A percentile compares a stretch with the other conserved stretches of the same genome.
Conservation (phyloP, 2,888 invertebrate species). For the Melinaea marsaeus region DNA sequence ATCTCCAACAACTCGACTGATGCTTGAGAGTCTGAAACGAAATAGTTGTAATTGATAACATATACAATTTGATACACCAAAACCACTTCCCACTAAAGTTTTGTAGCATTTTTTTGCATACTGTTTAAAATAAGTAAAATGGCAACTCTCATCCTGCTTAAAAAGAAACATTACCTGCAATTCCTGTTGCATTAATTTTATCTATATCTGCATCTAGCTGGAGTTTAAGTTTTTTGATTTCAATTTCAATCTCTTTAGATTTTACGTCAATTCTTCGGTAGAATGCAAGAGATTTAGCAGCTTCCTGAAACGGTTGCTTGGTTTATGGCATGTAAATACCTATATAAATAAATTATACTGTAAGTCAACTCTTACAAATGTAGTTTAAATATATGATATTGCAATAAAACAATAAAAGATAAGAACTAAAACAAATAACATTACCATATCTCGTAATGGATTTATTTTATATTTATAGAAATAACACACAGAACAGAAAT, state of each 20-base stretch:
- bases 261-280: slow-evolving; percentile 46
- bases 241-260: slow-evolving; percentile 51
- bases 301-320: slow-evolving; percentile 46
- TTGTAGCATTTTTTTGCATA: too few relatives aligned
- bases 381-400: background rate
- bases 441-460: too few relatives aligned
- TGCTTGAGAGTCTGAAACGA: slow-evolving; percentile 2
- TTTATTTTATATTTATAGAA: background rate
- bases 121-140: too few relatives aligned
- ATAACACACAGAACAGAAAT: background rate
- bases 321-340: too few relatives aligned
- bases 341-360: too few relatives aligned
- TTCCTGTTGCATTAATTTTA: slow-evolving; percentile 41
- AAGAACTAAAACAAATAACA: too few relatives aligned
- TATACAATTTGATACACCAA: too few relatives aligned
- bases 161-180: slow-evolving; percentile 10
- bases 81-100: too few relatives aligned
- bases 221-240: slow-evolving; percentile 51
- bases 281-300: slow-evolving; percentile 54
- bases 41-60: too few relatives aligned
- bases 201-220: slow-evolving; percentile 53
- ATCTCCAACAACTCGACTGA: slow-evolving; percentile 40
- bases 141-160: too few relatives aligned
- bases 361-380: too few relatives aligned
- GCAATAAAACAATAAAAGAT: too few relatives aligned